Percentiles rank a stretch among this genome's conserved stretches.
Conservation (phyloP, 2,888 invertebrate species). For the Limnephilus auricula region DNA sequence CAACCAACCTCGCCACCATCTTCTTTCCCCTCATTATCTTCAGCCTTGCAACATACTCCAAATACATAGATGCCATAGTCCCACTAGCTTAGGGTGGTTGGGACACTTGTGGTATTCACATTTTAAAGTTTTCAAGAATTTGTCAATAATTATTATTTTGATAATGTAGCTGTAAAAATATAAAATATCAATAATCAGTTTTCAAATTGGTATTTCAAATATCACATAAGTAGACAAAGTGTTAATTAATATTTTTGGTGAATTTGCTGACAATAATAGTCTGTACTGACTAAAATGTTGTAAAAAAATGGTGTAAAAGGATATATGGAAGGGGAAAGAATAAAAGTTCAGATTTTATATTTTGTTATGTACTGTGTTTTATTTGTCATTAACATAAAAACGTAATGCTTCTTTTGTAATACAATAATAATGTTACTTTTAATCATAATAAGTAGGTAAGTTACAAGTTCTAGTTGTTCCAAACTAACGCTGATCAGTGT, state of each 20-base stretch:
- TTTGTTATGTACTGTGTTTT: conserved; percentile 70
- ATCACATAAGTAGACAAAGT: too few relatives aligned
- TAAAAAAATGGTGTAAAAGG: not conserved
- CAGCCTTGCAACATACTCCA: too few relatives aligned
- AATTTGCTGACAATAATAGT: too few relatives aligned
- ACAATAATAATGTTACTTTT: conserved; percentile 66
- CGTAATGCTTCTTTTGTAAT: conserved; percentile 73
- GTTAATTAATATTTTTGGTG: too few relatives aligned
- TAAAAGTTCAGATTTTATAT: conserved; percentile 44
- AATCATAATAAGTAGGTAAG: conserved; percentile 65
- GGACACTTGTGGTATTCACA: too few relatives aligned
- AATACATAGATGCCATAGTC: not conserved
- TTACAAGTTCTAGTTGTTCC: conserved; percentile 64
- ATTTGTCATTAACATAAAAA: conserved; percentile 80
- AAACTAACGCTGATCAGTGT: conserved; percentile 51
- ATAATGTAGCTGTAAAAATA: not conserved
- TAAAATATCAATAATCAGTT: too few relatives aligned
- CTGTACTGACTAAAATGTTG: not conserved
- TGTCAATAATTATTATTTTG: not conserved
- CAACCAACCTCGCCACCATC: not conserved
- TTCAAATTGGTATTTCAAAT: too few relatives aligned
- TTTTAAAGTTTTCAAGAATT: not conserved
- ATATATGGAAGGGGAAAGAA: conserved; percentile 9
- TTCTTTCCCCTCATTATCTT: too few relatives aligned
- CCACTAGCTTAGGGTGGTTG: not conserved